A percentile compares a stretch with the other conserved stretches of the same genome.
Evolutionary conservation across 2,797 vertebrate species (phyloP).

Genomic region (Nannoperca australis): DNA sequence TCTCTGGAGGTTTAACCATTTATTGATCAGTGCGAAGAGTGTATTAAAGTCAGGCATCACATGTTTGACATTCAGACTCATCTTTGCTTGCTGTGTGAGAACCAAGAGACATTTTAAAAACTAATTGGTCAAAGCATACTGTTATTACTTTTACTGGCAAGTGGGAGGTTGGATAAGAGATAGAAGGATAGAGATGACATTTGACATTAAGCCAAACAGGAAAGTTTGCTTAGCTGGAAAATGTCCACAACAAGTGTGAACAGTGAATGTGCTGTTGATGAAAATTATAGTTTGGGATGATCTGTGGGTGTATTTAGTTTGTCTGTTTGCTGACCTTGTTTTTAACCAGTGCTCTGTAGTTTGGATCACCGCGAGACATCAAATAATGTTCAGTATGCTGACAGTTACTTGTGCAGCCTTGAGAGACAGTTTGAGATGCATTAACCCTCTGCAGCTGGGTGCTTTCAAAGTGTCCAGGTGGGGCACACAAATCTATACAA

Average conservation of each 20-base stretch:
- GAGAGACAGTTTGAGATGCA: background rate
- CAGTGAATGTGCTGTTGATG: conserved; percentile 5
- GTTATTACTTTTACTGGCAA: background rate
- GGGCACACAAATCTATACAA: background rate
- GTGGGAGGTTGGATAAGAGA: background rate
- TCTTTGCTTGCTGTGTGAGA: conserved; percentile 13
- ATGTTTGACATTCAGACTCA: conserved; percentile 13
- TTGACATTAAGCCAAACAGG: conserved; percentile 5
- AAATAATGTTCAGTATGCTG: background rate
- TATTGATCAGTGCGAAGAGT: background rate
- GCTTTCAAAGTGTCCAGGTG: background rate
- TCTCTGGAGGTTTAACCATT: conserved; percentile 19
- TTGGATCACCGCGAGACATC: background rate
- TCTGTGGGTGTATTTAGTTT: conserved; percentile 17
- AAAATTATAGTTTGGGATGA: conserved; percentile 17
- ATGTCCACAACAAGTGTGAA: conserved; percentile 4
- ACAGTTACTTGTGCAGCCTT: background rate
- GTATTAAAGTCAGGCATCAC: background rate
- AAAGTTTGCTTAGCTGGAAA: background rate
- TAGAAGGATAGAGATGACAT: conserved; percentile 10
- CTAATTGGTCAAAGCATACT: background rate
- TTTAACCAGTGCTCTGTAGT: background rate
- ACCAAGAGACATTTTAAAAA: conserved; percentile 9
- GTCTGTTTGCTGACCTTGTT: conserved; percentile 5
- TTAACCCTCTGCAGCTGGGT: background rate